phyloP scores from a whole-genome alignment of 2,888 invertebrate species.

The Callyntrura guangdongensis region DNA sequence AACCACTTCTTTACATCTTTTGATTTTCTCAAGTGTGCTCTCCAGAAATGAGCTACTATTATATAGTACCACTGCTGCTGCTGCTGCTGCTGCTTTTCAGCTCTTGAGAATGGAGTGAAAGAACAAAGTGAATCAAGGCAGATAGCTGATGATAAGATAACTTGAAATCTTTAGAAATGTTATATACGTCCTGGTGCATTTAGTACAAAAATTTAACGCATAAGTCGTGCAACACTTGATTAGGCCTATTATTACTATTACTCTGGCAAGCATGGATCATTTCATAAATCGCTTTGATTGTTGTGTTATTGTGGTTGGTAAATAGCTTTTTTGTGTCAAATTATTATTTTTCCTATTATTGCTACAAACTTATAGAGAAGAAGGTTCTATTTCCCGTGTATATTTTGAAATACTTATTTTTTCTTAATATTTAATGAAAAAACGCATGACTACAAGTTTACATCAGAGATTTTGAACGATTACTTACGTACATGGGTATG shows the following conservation, averaged over 20 bases:
- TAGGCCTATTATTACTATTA: conserved; percentile 4
- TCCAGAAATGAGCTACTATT: conserved; percentile 19
- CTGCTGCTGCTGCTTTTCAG: conserved; percentile 11
- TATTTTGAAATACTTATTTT: neutral
- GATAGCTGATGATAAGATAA: conserved; percentile 13
- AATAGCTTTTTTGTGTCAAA: conserved; percentile 7
- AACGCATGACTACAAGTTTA: too few relatives aligned
- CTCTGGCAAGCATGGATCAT: conserved; percentile 20
- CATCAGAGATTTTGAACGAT: neutral
- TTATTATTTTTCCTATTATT: neutral
- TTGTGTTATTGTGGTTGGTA: conserved; percentile 12
- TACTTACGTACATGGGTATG: too few relatives aligned
- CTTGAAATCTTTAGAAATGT: conserved; percentile 15
- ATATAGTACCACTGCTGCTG: neutral
- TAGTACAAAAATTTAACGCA: conserved; percentile 6
- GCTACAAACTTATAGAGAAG: neutral
- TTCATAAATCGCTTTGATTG: conserved; percentile 18
- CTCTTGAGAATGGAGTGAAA: neutral
- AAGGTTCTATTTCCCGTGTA: neutral
- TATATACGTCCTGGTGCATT: neutral
- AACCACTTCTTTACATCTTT: conserved; percentile 33
- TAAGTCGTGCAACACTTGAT: conserved; percentile 44
- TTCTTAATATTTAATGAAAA: neutral
- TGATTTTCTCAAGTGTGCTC: conserved; percentile 45
- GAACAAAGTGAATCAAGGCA: conserved; percentile 12